Percentiles rank a stretch among this genome's conserved stretches.
Evolutionary conservation across 2,113 vertebrate genomes (phyloP).

Genomic region (Lagopus muta): DNA sequence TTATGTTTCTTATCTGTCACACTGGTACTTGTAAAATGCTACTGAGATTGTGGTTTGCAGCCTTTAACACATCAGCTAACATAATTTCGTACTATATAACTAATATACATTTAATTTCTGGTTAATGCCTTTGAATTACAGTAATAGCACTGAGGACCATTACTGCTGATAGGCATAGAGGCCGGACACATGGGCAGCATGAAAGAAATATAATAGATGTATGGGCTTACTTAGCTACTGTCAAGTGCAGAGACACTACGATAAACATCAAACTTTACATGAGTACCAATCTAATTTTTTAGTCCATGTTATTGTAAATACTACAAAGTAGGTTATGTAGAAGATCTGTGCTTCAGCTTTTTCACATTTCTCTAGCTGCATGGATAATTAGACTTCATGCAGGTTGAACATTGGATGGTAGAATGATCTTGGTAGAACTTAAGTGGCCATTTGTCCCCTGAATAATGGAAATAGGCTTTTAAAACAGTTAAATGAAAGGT

Average conservation of each 20-base stretch:
- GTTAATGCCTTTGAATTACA: background rate
- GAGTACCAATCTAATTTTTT: background rate
- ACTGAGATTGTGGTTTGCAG: background rate
- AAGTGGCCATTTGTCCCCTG: background rate
- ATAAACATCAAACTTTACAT: background rate
- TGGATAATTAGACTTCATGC: background rate
- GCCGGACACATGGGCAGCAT: background rate
- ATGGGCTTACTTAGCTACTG: background rate
- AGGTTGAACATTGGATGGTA: background rate
- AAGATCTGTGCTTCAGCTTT: background rate
- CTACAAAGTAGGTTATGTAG: background rate
- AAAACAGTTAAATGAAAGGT: background rate
- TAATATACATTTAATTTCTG: background rate
- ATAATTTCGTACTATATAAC: background rate
- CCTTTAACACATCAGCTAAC: background rate
- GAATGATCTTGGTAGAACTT: background rate
- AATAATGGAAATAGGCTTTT: slow-evolving; percentile 6
- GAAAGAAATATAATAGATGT: background rate
- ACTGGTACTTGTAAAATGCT: background rate
- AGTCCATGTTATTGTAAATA: background rate
- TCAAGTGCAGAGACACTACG: background rate
- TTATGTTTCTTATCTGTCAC: background rate
- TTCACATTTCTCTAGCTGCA: background rate
- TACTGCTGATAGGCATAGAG: background rate
- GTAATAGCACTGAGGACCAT: background rate